phyloP scores from a whole-genome alignment of 2,113 vertebrate genomes.

The Pungitius pungitius region DNA sequence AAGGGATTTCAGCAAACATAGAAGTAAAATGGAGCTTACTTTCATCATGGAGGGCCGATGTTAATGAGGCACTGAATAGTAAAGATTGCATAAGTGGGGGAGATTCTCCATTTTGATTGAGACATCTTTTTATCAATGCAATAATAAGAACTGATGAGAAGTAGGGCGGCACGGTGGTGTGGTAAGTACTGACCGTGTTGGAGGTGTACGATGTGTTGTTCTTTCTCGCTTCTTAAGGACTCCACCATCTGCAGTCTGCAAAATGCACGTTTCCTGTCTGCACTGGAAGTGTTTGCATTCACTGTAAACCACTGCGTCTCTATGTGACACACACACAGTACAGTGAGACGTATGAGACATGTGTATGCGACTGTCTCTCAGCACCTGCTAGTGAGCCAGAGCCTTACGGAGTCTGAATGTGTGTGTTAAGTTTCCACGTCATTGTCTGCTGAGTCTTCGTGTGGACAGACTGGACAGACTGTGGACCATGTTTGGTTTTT shows the following conservation, averaged over 20 bases:
- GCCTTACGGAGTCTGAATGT: neutral
- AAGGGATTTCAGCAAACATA: neutral
- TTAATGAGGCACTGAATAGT: neutral
- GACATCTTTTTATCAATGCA: no score
- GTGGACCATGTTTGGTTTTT: conserved; percentile 70
- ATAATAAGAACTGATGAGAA: no score
- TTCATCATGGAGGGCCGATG: neutral
- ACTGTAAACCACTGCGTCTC: neutral
- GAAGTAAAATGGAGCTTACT: neutral
- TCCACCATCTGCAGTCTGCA: conserved; percentile 35
- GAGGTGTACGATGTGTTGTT: no score
- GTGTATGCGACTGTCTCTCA: neutral
- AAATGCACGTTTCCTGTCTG: conserved; percentile 40
- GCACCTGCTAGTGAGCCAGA: neutral
- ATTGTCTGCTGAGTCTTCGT: conserved; percentile 15
- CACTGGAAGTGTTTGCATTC: conserved; percentile 57
- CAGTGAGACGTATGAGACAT: no score
- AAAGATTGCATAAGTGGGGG: no score
- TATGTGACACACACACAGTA: neutral
- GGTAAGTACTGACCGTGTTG: no score
- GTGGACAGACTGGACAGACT: neutral
- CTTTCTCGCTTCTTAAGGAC: neutral
- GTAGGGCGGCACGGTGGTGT: no score
- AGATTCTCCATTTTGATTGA: no score
- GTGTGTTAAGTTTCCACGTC: conserved; percentile 1